A percentile compares a stretch with the other conserved stretches of the same genome.
These are phyloP conservation scores for Armadillidium nasatum DNA, from an alignment of 1,140 invertebrate species.

Conservation along the genomic window DNA sequence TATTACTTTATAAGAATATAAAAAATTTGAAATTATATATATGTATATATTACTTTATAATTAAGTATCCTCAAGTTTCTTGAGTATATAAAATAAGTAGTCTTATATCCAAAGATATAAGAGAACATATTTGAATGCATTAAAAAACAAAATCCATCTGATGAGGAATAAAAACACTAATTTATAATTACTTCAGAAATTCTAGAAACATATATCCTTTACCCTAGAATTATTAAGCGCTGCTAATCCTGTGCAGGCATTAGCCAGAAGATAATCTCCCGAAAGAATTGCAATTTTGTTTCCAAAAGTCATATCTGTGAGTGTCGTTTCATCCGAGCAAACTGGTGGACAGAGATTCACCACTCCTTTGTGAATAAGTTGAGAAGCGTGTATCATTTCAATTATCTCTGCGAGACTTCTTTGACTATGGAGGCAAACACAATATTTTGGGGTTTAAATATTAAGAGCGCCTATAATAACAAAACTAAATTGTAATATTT, in stretches of 20 bases:
- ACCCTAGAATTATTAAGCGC: slow-evolving; percentile 69
- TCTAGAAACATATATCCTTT: background rate
- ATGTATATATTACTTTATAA: no score
- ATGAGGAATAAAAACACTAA: background rate
- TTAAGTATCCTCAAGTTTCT: background rate
- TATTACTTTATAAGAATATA: no score
- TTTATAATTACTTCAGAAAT: background rate
- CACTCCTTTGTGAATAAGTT: slow-evolving; percentile 88
- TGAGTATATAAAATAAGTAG: background rate
- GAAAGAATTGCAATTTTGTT: slow-evolving; percentile 91
- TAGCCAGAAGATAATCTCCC: slow-evolving; percentile 87
- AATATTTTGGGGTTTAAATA: background rate
- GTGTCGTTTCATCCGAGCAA: slow-evolving; percentile 52
- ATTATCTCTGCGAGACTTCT: slow-evolving; percentile 86
- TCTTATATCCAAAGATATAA: background rate
- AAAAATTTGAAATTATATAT: no score
- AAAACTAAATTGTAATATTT: no score
- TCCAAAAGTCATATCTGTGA: slow-evolving; percentile 81
- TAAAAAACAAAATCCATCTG: background rate
- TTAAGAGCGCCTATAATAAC: no score
- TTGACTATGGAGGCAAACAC: slow-evolving; percentile 58
- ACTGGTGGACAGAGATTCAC: slow-evolving; percentile 62
- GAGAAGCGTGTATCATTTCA: slow-evolving; percentile 96
- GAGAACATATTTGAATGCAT: background rate
- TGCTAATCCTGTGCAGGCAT: slow-evolving; percentile 80